phyloP scores from a whole-genome alignment of 2,113 vertebrate species.

The Forbesichthys papilliferus region DNA sequence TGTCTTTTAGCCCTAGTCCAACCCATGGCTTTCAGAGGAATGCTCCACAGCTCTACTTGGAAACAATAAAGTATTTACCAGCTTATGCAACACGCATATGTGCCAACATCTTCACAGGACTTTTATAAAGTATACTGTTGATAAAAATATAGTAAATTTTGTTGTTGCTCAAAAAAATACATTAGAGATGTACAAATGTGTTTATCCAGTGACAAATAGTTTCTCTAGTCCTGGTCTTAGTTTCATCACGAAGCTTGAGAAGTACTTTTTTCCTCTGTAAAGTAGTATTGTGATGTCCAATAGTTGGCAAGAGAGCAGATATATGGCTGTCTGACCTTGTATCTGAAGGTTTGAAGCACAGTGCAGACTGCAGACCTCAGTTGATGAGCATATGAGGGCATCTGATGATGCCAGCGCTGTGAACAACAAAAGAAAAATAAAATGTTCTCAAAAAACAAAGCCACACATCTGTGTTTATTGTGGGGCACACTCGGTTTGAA shows the following conservation, averaged over 20 bases:
- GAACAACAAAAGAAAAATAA: background rate
- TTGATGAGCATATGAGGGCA: slow-evolving; percentile 11
- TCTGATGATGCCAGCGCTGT: background rate
- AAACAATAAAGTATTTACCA: slow-evolving; percentile 62
- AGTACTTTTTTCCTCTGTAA: slow-evolving; percentile 24
- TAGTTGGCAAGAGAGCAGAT: slow-evolving; percentile 18
- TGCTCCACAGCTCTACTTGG: slow-evolving; percentile 38
- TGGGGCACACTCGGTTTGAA: background rate
- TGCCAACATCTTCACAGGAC: slow-evolving; percentile 7
- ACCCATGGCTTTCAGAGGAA: slow-evolving; percentile 42
- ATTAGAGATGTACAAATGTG: slow-evolving; percentile 25
- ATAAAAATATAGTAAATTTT: slow-evolving; percentile 26
- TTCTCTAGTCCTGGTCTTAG: slow-evolving; percentile 9
- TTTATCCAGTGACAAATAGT: slow-evolving; percentile 23
- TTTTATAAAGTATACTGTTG: slow-evolving; percentile 6
- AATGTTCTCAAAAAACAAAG: slow-evolving; percentile 5
- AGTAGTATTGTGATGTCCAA: slow-evolving; percentile 17
- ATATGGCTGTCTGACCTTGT: slow-evolving; percentile 7
- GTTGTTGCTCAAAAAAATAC: background rate
- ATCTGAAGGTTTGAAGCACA: slow-evolving; percentile 22
- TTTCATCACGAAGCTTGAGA: slow-evolving; percentile 28
- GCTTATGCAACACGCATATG: slow-evolving; percentile 40
- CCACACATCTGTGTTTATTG: background rate
- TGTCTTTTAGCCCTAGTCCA: slow-evolving; percentile 52
- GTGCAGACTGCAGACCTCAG: slow-evolving; percentile 18